Percentiles rank a stretch among this genome's conserved stretches.
phyloP scores from a whole-genome alignment of 2,888 invertebrate genomes.

The Cepaea hortensis region DNA sequence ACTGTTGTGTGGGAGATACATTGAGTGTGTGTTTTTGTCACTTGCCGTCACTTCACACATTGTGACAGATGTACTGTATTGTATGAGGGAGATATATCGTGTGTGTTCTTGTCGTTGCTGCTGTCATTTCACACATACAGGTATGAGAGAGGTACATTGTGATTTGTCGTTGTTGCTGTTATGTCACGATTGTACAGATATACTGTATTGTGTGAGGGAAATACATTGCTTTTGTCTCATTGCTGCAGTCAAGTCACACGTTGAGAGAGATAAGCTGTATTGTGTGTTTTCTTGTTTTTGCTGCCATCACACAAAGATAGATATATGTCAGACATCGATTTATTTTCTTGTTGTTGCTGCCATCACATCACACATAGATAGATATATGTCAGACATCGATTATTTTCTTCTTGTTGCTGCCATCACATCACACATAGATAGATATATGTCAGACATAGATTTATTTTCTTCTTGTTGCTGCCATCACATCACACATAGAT shows the following conservation, averaged over 20 bases:
- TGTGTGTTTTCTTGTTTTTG: background rate
- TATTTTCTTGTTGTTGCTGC: background rate
- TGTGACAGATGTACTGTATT: background rate
- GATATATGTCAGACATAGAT: no score
- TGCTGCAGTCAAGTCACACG: no score
- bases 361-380: background rate
- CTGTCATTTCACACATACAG: background rate
- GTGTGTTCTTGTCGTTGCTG: background rate
- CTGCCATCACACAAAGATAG: background rate
- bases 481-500: background rate
- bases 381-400: no score
- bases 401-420: background rate
- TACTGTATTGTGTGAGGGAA: no score
- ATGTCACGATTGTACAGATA: no score
- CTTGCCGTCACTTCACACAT: background rate
- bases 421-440: background rate
- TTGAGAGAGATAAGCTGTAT: no score
- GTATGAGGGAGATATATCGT: background rate
- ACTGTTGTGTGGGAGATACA: background rate
- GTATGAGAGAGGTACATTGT: background rate
- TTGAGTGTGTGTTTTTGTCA: background rate
- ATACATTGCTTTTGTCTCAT: no score
- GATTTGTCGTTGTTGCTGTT: no score
- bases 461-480: background rate
- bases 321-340: background rate